Evolutionary conservation across 2,113 vertebrate genomes (phyloP).

Genomic region (Rhegmatorhina hoffmannsi): DNA sequence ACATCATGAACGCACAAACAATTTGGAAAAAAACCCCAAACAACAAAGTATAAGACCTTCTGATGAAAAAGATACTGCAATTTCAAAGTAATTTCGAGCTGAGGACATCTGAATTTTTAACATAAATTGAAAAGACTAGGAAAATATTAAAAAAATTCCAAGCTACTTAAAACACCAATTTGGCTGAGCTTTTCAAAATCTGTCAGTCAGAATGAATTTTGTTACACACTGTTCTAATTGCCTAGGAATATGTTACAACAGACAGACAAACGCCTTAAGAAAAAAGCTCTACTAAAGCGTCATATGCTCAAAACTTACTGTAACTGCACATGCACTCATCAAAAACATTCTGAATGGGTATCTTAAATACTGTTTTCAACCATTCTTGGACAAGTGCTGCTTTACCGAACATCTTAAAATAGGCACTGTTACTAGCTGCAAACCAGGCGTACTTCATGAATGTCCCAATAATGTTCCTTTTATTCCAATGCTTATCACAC

Average conservation of each 20-base stretch:
- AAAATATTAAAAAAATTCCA: background rate
- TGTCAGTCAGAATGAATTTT: constrained; percentile 52
- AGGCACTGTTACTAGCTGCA: constrained; percentile 46
- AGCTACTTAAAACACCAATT: background rate
- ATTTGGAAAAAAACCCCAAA: background rate
- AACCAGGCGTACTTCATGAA: constrained; percentile 33
- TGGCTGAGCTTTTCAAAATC: constrained; percentile 26
- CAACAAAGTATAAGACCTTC: background rate
- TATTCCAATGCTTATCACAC: constrained; percentile 9
- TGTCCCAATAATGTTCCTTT: constrained; percentile 54
- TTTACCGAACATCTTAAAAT: constrained; percentile 63
- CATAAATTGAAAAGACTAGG: background rate
- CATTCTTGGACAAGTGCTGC: constrained; percentile 55
- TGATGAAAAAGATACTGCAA: background rate
- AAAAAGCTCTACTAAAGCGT: constrained; percentile 9
- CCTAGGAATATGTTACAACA: constrained; percentile 39
- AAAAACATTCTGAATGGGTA: constrained; percentile 33
- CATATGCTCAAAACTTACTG: constrained; percentile 32
- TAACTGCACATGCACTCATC: constrained; percentile 49
- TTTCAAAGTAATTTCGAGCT: background rate
- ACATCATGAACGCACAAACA: background rate
- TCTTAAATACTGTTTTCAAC: constrained; percentile 41
- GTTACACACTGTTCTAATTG: constrained; percentile 10
- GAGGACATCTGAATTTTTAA: background rate
- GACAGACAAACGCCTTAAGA: constrained; percentile 40